Evolutionary conservation across 2,888 invertebrate species (phyloP), one percentile per base, ranked within the genome.

Genomic region (Lypha dubia): DNA sequence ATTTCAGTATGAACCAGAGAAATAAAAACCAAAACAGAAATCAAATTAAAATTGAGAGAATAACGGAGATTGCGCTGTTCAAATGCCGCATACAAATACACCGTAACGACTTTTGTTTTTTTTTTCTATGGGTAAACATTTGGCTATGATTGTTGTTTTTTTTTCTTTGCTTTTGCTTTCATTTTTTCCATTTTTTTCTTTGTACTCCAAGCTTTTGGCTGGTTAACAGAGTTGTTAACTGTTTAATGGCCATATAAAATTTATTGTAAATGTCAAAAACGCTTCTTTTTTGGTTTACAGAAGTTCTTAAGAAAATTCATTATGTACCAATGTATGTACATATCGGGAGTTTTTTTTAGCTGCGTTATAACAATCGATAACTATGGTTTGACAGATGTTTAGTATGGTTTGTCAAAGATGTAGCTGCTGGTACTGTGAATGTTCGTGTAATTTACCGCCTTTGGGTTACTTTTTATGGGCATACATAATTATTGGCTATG

Each of bases 21-120:
- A 68, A 81, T 53, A 24, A 67, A 62, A 53, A 75, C 11, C 62
- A 82, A 76, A 82, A 70, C 75, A 82, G 71, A 79, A 79, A 73
- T 24, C 28, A 60, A 79, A 67, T 49, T 13, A 51, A 62, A 75
- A 71, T 63, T 75, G 76, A 75, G 81, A 70, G 77, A 79, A 74
- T 84, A 81, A 84, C 84, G 81, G 84, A 81, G 84, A 79, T 81
- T 84, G 84, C 84, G 84, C 84, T 70, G 77, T 84, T 74, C 63
- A 81, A 79, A 84, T 81, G 74, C 84, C 84, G 84, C 84, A 84
- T 84, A 81, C 84, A 84, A 84, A 79, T 81, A 81, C 81, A 84
- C 73, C 73, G 76, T 84, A 80, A 44, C 65, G 20, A 35, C 44
- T 20, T 60, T 70, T 13, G 60, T 56, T 68, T 70, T 13, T 68